Conservation (phyloP, 2,888 invertebrate species). For the Diogma glabrata region DNA sequence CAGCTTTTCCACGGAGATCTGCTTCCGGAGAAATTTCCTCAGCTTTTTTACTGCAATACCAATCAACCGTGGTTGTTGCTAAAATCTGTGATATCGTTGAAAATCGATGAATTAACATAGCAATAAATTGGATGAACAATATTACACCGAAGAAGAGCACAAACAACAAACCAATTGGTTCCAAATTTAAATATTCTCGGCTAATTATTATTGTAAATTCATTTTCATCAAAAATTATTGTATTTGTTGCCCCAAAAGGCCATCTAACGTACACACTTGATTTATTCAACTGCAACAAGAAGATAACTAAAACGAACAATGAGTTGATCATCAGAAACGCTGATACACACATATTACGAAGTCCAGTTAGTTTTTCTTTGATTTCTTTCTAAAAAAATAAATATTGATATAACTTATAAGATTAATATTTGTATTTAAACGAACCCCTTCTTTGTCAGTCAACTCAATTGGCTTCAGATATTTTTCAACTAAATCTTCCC, state of each 20-base stretch:
- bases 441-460: conserved; percentile 46
- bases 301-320: conserved; percentile 63
- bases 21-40: conserved; percentile 31
- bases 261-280: conserved; percentile 54
- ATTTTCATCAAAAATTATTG: conserved; percentile 38
- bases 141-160: conserved; percentile 59
- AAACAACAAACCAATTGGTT: conserved; percentile 63
- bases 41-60: conserved; percentile 21
- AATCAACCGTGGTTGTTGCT: conserved; percentile 50
- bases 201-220: conserved; percentile 40
- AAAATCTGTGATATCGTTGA: conserved; percentile 63
- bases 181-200: conserved; percentile 50
- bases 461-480: conserved; percentile 64
- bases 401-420: background rate
- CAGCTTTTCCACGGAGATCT: conserved; percentile 45
- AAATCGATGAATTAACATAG: conserved; percentile 65
- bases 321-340: conserved; percentile 67
- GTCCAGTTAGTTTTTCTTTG: conserved; percentile 14
- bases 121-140: conserved; percentile 56
- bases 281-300: conserved; percentile 61
- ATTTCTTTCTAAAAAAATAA: background rate
- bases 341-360: conserved; percentile 55
- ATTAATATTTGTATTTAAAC: conserved; percentile 13
- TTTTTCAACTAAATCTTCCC: conserved; percentile 61
- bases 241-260: conserved; percentile 49